Evolutionary conservation across 2,888 invertebrate species (phyloP).

Genomic region (Platynereis dumerilii): DNA sequence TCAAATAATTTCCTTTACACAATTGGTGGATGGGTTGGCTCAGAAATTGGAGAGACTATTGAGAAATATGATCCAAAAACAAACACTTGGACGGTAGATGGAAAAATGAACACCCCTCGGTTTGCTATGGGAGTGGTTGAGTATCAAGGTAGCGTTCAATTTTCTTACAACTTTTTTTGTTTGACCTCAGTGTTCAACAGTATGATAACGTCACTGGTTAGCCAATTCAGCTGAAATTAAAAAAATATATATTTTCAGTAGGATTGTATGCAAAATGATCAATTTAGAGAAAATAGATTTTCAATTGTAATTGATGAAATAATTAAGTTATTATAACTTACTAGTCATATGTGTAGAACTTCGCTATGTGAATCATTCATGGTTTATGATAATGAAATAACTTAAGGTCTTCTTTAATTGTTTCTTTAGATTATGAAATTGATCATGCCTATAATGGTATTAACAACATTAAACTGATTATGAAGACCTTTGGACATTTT

Average conservation of each 20-base stretch:
- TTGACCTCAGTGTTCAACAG: not conserved
- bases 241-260: no score
- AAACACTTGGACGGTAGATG: slow-evolving; percentile 79
- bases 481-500: no score
- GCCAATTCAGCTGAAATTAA: not conserved
- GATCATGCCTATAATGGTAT: no score
- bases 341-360: no score
- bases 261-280: not conserved
- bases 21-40: slow-evolving; percentile 92
- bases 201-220: not conserved
- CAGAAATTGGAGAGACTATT: slow-evolving; percentile 86
- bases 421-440: no score
- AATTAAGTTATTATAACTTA: no score
- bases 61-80: slow-evolving; percentile 84
- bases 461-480: no score
- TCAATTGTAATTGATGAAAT: no score
- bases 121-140: slow-evolving; percentile 92
- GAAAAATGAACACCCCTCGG: slow-evolving; percentile 81
- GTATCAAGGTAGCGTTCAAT: slow-evolving; percentile 78
- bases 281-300: not conserved
- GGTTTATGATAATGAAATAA: no score
- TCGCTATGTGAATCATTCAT: no score
- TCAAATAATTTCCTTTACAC: slow-evolving; percentile 84
- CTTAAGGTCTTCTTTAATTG: no score
- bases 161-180: not conserved